A percentile compares a stretch with the other conserved stretches of the same genome.
Conservation (phyloP, 2,113 vertebrate species). For the Gallinago media region DNA sequence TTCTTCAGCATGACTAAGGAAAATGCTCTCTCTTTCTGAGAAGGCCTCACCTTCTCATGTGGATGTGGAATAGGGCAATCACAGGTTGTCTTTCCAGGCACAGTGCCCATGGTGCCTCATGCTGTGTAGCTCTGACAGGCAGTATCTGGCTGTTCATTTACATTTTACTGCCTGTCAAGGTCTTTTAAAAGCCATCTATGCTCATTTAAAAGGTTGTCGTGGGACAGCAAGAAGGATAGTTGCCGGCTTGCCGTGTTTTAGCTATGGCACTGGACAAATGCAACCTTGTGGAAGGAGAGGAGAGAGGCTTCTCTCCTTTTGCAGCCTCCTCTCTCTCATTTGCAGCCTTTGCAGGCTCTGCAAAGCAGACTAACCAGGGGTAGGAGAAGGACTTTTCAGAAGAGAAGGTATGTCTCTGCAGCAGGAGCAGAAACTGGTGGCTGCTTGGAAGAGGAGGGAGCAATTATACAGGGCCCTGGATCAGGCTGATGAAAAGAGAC, state of each 20-base stretch:
- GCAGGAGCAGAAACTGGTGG: not conserved
- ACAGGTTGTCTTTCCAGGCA: not conserved
- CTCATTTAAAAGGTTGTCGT: not conserved
- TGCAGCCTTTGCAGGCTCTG: not conserved
- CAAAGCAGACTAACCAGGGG: not conserved
- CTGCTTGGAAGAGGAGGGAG: not conserved
- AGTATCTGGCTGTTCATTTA: not conserved
- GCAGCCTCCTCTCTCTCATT: too few relatives aligned
- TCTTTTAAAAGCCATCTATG: not conserved
- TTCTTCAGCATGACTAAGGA: not conserved
- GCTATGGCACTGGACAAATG: not conserved
- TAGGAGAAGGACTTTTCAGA: not conserved
- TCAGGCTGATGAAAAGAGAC: not conserved
- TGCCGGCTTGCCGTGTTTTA: not conserved
- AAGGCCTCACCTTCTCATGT: not conserved
- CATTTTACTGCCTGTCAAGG: not conserved
- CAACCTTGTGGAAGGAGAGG: not conserved
- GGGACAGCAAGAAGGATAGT: not conserved
- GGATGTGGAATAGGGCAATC: not conserved
- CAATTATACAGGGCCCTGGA: not conserved
- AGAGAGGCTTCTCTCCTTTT: not conserved
- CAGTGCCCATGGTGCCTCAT: accelerated
- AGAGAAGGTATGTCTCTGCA: not conserved
- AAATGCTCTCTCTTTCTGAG: not conserved
- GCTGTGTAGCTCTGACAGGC: accelerated